phyloP scores from a whole-genome alignment of 1,140 invertebrate genomes.

The Globodera rostochiensis region DNA sequence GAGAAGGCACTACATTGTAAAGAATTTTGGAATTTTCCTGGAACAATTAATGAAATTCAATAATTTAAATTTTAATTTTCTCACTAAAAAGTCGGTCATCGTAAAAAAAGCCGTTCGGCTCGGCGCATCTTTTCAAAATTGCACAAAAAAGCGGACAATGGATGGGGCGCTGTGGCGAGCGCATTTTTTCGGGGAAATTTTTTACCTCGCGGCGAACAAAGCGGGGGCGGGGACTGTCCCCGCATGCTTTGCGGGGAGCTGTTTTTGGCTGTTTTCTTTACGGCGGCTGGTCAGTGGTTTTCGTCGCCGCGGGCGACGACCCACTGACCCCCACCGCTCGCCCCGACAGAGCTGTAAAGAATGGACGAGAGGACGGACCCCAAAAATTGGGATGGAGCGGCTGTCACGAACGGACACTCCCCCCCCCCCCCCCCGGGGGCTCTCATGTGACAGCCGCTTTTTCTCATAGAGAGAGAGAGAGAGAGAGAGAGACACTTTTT shows the following conservation, averaged over 20 bases:
- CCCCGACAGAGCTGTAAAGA: not conserved
- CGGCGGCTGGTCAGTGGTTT: not conserved
- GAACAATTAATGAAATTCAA: too few species aligned
- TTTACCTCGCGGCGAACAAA: not conserved
- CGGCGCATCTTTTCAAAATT: not conserved
- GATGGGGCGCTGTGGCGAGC: too few species aligned
- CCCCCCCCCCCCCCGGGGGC: too few species aligned
- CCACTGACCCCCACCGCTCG: not conserved
- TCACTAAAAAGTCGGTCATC: not conserved
- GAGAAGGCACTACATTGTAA: too few species aligned
- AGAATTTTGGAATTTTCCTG: too few species aligned
- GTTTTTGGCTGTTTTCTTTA: not conserved
- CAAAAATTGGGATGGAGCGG: not conserved
- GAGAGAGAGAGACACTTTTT: not conserved
- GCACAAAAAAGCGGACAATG: not conserved
- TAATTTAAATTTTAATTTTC: not conserved
- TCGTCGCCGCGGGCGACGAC: not conserved
- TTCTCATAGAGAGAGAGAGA: not conserved
- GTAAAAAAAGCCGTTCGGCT: not conserved
- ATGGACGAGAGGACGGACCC: not conserved
- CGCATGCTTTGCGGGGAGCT: not conserved
- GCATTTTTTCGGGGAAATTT: not conserved
- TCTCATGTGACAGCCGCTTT: not conserved
- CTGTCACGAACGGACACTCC: slow-evolving; percentile 1
- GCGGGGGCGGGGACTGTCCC: not conserved